Conservation (phyloP, 2,888 invertebrate species). For the Protophormia terraenovae region DNA sequence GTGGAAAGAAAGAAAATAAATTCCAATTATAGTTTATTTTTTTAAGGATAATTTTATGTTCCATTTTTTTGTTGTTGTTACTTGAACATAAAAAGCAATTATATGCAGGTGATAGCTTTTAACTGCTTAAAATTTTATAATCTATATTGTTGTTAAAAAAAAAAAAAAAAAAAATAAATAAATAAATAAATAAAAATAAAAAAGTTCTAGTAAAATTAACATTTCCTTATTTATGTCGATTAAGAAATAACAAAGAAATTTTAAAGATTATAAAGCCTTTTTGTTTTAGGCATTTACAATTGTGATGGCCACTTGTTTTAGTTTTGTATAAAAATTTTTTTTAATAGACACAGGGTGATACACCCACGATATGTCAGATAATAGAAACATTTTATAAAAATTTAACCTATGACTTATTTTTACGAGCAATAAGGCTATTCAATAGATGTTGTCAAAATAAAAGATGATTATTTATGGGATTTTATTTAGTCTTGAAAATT, state of each 20-base stretch:
- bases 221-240: background rate
- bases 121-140: background rate
- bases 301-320: slow-evolving; percentile 35
- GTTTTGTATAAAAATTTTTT: background rate
- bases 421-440: slow-evolving; percentile 27
- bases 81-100: background rate
- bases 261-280: background rate
- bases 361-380: slow-evolving; percentile 31
- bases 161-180: too few relatives aligned
- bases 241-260: slow-evolving; percentile 67
- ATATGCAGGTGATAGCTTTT: slow-evolving; percentile 49
- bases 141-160: background rate
- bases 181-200: too few relatives aligned
- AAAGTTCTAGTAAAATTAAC: background rate
- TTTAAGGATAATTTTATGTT: slow-evolving; percentile 44
- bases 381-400: slow-evolving; percentile 22
- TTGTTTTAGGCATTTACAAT: background rate
- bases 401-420: slow-evolving; percentile 30
- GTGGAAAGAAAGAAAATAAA: background rate
- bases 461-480: too few relatives aligned
- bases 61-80: slow-evolving; percentile 4
- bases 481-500: too few relatives aligned
- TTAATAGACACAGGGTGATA: background rate
- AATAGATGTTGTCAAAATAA: background rate
- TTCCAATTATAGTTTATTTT: slow-evolving; percentile 53